These are phyloP conservation scores for Leguminivora glycinivorella DNA, from an alignment of 1,140 invertebrate species.

Conservation along the genomic window DNA sequence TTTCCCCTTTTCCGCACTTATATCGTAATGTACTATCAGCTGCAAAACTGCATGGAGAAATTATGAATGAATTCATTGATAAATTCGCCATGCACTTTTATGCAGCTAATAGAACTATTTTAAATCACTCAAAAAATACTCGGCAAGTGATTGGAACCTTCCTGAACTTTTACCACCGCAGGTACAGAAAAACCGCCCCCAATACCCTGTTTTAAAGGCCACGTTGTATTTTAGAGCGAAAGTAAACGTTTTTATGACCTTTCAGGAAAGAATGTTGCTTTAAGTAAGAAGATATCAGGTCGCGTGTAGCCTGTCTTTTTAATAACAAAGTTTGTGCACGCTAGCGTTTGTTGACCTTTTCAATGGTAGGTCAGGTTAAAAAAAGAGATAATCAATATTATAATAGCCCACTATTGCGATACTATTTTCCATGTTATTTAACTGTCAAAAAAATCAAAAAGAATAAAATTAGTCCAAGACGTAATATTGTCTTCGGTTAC, in stretches of 20 bases:
- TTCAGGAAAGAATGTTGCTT: constrained; percentile 2
- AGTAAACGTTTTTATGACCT: background rate
- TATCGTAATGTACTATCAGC: no score
- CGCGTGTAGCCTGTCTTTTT: constrained; percentile 13
- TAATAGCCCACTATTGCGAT: no score
- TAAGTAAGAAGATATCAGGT: constrained; percentile 13
- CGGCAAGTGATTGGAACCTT: background rate
- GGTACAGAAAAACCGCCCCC: background rate
- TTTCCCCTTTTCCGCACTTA: no score
- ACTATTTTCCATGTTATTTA: no score
- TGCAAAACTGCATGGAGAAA: no score
- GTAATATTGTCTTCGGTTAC: no score
- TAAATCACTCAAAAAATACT: no score
- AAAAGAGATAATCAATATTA: background rate
- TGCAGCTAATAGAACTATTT: no score
- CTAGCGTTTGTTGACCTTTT: background rate
- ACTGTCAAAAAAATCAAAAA: no score
- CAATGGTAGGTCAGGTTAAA: background rate
- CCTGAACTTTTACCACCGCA: background rate
- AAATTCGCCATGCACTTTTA: no score
- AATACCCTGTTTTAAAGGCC: background rate
- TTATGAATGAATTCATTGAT: no score
- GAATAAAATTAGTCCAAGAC: no score
- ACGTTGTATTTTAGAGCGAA: background rate
- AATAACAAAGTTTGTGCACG: constrained; percentile 19